Evolutionary conservation across 2,888 invertebrate species (phyloP).

Genomic region (Macrophya alboannulata): DNA sequence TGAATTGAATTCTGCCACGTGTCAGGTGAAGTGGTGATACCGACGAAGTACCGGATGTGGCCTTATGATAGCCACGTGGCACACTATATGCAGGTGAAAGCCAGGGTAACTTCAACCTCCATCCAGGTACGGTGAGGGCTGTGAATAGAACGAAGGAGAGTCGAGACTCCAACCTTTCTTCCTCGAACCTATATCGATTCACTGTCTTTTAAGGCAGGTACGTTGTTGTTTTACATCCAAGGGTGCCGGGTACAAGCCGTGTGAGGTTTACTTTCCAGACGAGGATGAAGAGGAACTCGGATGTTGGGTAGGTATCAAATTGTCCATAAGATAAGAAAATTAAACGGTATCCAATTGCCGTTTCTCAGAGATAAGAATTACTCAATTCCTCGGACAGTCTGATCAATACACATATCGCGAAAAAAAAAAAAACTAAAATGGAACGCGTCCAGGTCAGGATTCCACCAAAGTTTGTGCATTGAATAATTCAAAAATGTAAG

Average conservation of each 20-base stretch:
- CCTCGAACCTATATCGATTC: not conserved
- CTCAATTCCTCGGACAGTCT: not conserved
- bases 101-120: conserved; percentile 23
- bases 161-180: not conserved
- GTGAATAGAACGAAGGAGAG: not conserved
- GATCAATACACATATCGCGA: not conserved
- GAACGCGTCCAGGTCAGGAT: not conserved
- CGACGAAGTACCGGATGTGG: conserved; percentile 56
- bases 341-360: conserved; percentile 6
- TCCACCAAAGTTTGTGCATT: not conserved
- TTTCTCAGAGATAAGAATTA: not conserved
- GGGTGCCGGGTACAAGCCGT: not conserved
- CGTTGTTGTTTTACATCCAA: not conserved
- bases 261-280: not conserved
- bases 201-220: not conserved
- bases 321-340: conserved; percentile 25
- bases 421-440: not conserved
- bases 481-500: not conserved
- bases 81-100: conserved; percentile 34
- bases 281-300: not conserved
- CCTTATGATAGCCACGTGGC: conserved; percentile 41
- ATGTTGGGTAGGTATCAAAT: conserved; percentile 7
- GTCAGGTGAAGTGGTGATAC: conserved; percentile 73
- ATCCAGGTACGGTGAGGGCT: not conserved
- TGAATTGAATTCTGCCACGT: conserved; percentile 75